Evolutionary conservation across 2,797 vertebrate genomes (phyloP).

Genomic region (Coluber constrictor): DNA sequence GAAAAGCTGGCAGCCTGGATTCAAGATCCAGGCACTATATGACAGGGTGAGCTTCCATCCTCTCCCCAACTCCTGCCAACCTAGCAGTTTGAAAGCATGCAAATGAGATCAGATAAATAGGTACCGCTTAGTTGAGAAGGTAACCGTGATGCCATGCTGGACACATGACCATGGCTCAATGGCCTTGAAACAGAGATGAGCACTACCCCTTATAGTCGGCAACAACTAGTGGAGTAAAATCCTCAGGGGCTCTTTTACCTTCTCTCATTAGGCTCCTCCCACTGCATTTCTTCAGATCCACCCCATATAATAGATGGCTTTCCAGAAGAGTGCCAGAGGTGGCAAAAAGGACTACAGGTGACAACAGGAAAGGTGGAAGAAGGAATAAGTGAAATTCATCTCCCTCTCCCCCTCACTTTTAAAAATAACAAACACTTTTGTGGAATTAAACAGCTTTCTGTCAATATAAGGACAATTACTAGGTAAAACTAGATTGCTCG

Average conservation of each 20-base stretch:
- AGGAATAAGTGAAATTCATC: background rate
- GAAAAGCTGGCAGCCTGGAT: background rate
- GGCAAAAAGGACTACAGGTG: background rate
- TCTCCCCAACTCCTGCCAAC: background rate
- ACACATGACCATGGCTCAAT: background rate
- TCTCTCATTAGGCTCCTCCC: background rate
- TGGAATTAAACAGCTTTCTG: background rate
- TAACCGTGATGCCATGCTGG: background rate
- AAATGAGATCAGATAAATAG: background rate
- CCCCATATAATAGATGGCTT: background rate
- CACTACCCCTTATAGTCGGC: background rate
- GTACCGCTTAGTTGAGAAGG: background rate
- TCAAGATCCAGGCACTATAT: background rate
- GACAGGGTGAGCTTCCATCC: background rate
- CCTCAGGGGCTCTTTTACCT: background rate
- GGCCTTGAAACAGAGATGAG: background rate
- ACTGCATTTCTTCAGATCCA: background rate
- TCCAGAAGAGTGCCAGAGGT: background rate
- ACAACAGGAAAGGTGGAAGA: background rate
- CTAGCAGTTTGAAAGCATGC: background rate
- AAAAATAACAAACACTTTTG: background rate
- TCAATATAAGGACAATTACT: background rate
- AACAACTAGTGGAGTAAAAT: background rate
- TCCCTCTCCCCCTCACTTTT: fast-evolving
- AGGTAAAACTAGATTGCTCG: background rate